Evolutionary conservation across 2,113 vertebrate genomes (phyloP), one percentile per base, ranked within the genome.

Genomic region (Plectropomus leopardus): DNA sequence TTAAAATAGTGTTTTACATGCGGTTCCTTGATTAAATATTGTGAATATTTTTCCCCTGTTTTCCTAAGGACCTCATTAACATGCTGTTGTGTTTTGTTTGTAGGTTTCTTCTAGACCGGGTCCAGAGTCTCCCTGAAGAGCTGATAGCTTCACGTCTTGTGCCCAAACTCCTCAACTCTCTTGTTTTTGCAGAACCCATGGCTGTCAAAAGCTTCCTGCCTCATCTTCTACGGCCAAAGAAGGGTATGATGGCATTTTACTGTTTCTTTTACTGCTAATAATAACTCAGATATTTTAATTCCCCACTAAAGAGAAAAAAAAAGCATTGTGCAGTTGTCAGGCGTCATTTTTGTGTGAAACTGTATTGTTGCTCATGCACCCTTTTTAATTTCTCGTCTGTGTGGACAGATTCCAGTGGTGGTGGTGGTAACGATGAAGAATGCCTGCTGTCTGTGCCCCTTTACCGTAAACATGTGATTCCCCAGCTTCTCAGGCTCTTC

Each of bases 171-270:
- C 96, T 99, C 72, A 98, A 98, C 88, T 95, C 96, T 78, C 89
- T 99, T 0, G 97, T 99, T 77, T 98, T 99, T 92, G 98, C 98
- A 61, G 98, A 99, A 82, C 97, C 98, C 15, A 96, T 96, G 60
- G 98, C 98, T 80, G 96, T 99, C n/a, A 99, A 97, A 93, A 99
- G 97, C 92, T 99, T 99, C 86, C 95, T 99, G 92, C 98, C 98
- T 84, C 96, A 99, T 94, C 96, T 99, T 64, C 93, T 99, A 80
- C 95, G 93, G 70, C 98, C 98, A 93, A 99, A 97, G 94, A 97
- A 93, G 89, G 98, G 98, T 99, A 80, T 53, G 60, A 2, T 24
- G 24, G 14, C 44, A 28, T 78, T 68, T 40, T 4, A 55, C 23
- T 14, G 40, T 26, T 17, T 61, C 32, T 30, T 19, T 4, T 40